A percentile compares a stretch with the other conserved stretches of the same genome.
Evolutionary conservation across 2,888 invertebrate genomes (phyloP).

Genomic region (Chloroclystis v-ata): DNA sequence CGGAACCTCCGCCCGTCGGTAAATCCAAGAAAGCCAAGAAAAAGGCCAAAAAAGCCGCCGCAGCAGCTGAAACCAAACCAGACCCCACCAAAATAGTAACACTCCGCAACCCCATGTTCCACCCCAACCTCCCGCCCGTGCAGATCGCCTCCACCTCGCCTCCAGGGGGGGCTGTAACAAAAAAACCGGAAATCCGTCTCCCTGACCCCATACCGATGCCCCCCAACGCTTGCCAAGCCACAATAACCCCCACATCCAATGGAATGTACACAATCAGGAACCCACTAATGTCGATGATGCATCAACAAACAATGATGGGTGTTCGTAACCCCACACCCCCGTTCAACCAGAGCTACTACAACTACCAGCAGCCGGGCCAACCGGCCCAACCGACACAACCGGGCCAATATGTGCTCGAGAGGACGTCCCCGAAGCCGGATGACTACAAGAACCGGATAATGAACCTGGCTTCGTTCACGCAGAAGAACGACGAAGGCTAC

Average conservation of each 20-base stretch:
- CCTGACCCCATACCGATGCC: constrained; percentile 73
- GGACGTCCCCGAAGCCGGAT: constrained; percentile 34
- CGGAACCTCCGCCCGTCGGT: constrained; percentile 45
- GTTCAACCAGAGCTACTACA: constrained; percentile 49
- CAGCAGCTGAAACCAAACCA: constrained; percentile 43
- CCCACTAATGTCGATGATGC: constrained; percentile 80
- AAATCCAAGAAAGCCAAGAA: constrained; percentile 74
- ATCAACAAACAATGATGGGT: constrained; percentile 62
- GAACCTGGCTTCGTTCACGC: constrained; percentile 68
- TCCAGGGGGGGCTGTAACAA: constrained; percentile 30
- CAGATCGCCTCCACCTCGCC: constrained; percentile 40
- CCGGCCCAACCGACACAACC: constrained; percentile 43
- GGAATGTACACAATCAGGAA: constrained; percentile 92
- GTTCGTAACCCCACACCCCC: constrained; percentile 40
- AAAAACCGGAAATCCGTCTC: constrained; percentile 59
- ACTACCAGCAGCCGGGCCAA: constrained; percentile 41
- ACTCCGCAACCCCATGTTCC: constrained; percentile 87
- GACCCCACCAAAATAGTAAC: constrained; percentile 84
- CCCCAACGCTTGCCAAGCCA: constrained; percentile 67
- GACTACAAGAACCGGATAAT: constrained; percentile 60
- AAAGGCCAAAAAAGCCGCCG: constrained; percentile 65
- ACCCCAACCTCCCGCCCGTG: constrained; percentile 71
- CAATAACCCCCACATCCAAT: constrained; percentile 72
- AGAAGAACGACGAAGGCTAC: constrained; percentile 70
- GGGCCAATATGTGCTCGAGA: constrained; percentile 35